Conservation (phyloP, 2,888 invertebrate species). For the Saturnia japonica region DNA sequence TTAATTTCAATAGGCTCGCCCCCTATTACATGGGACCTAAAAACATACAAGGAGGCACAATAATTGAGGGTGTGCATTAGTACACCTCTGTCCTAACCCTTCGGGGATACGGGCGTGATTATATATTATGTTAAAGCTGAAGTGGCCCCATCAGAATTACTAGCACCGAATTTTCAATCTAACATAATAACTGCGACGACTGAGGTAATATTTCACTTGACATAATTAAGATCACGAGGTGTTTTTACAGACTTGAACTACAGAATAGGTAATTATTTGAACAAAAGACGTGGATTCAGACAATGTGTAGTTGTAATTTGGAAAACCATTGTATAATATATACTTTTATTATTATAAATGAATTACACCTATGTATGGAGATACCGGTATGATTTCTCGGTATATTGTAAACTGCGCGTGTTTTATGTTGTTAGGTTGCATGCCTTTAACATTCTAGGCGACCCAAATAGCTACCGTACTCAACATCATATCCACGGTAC, state of each 20-base stretch:
- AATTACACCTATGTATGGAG: neutral
- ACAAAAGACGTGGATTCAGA: neutral
- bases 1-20: too few relatives aligned
- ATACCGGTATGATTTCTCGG: conserved; percentile 12
- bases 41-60: too few relatives aligned
- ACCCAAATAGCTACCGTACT: conserved; percentile 44
- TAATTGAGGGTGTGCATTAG: too few relatives aligned
- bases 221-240: neutral
- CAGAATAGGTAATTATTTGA: neutral
- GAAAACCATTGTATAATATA: too few relatives aligned
- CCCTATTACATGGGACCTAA: too few relatives aligned
- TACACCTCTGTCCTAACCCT: too few relatives aligned
- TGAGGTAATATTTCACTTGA: neutral
- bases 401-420: conserved; percentile 13
- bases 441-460: conserved; percentile 44
- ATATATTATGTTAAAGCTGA: too few relatives aligned
- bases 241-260: neutral
- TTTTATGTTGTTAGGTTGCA: conserved; percentile 18
- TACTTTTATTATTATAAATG: neutral
- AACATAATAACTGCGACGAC: neutral
- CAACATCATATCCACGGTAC: conserved; percentile 35
- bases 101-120: too few relatives aligned
- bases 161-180: neutral
- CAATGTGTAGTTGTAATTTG: too few relatives aligned
- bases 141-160: neutral